Evolutionary conservation across 2,888 invertebrate species (phyloP).

Genomic region (Sericinus montela): DNA sequence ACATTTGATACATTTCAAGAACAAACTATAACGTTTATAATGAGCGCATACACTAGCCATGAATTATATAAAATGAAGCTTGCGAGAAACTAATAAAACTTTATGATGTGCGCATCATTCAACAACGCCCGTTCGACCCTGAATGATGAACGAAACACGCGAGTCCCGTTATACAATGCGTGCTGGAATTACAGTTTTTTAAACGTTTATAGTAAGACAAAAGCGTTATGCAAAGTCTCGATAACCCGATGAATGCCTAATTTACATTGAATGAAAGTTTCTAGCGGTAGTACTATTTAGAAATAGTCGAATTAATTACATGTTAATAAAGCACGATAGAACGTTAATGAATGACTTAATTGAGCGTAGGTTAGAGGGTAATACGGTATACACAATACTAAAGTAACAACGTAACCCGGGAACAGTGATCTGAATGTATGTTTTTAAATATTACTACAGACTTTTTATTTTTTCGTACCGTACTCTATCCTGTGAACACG

Average conservation of each 20-base stretch:
- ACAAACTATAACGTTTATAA: neutral
- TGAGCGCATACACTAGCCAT: conserved; percentile 8
- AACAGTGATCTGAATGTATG: too few relatives aligned
- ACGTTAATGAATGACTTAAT: neutral
- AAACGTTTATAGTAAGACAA: conserved; percentile 46
- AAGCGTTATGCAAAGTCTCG: conserved; percentile 34
- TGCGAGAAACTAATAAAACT: conserved; percentile 27
- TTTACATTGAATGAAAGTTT: conserved; percentile 55
- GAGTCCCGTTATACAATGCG: conserved; percentile 49
- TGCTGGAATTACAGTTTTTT: conserved; percentile 40
- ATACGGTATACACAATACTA: too few relatives aligned
- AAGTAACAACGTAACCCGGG: too few relatives aligned
- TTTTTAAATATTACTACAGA: too few relatives aligned
- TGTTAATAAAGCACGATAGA: neutral
- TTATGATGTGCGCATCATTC: conserved; percentile 33
- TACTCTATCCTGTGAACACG: too few relatives aligned
- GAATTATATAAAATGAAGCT: conserved; percentile 30
- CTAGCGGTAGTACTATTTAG: conserved; percentile 25
- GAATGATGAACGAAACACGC: conserved; percentile 39
- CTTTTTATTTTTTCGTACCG: too few relatives aligned
- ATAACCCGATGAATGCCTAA: conserved; percentile 43
- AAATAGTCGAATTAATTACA: neutral
- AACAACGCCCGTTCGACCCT: conserved; percentile 40
- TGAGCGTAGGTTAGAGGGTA: neutral
- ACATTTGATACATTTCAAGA: too few relatives aligned